Conservation (phyloP, 1,140 invertebrate species). For the Notospermus geniculatus region DNA sequence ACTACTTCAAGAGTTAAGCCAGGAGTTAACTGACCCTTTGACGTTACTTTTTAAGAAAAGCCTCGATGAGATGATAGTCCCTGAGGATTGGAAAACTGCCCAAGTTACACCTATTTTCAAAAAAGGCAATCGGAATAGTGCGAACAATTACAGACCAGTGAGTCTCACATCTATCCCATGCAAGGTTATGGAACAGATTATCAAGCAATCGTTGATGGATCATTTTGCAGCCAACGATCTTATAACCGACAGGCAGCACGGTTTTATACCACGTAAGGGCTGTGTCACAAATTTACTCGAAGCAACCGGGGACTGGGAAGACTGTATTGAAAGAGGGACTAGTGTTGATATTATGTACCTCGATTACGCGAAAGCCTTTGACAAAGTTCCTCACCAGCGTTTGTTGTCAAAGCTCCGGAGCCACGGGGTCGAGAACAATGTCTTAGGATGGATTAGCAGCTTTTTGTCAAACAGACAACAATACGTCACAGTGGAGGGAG, state of each 20-base stretch:
- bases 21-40: not conserved
- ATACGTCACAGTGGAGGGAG: too few species aligned
- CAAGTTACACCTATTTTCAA: not conserved
- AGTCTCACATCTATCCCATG: not conserved
- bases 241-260: not conserved
- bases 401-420: conserved; percentile 8
- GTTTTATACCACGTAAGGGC: not conserved
- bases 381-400: conserved; percentile 12
- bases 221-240: not conserved
- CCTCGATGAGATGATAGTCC: not conserved
- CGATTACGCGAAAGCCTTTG: conserved; percentile 11
- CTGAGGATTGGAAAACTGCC: too few species aligned
- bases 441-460: conserved; percentile 15
- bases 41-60: too few species aligned
- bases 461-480: conserved; percentile 19
- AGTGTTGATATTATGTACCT: not conserved
- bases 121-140: not conserved
- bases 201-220: not conserved
- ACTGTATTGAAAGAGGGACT: not conserved
- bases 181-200: not conserved
- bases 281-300: not conserved
- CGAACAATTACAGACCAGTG: not conserved
- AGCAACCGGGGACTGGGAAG: not conserved
- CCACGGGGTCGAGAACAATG: conserved; percentile 7
- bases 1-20: not conserved